Evolutionary conservation across 2,113 vertebrate species (phyloP).

Genomic region (Madoqua kirkii): DNA sequence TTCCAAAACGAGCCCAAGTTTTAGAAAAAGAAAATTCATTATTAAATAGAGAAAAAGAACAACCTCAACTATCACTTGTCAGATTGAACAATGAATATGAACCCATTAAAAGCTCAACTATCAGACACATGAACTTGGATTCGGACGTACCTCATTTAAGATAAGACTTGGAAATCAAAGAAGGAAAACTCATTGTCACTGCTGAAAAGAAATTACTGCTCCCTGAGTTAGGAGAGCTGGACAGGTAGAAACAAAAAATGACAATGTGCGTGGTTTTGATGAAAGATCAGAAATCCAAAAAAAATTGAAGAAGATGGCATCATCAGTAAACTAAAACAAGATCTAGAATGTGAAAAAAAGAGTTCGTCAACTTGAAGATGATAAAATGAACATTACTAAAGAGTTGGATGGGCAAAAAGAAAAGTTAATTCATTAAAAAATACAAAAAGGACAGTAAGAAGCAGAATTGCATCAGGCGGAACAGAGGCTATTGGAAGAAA

Average conservation of each 20-base stretch:
- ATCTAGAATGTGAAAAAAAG: slow-evolving; percentile 78
- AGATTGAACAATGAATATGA: slow-evolving; percentile 56
- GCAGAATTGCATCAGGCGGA: slow-evolving; percentile 83
- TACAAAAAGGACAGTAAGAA: slow-evolving; percentile 87
- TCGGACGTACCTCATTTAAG: slow-evolving; percentile 80
- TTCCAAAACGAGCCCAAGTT: slow-evolving; percentile 77
- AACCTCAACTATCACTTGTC: slow-evolving; percentile 60
- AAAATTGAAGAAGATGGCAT: slow-evolving; percentile 79
- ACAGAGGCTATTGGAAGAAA: slow-evolving; percentile 80
- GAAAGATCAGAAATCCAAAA: slow-evolving; percentile 87
- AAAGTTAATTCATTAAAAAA: slow-evolving; percentile 82
- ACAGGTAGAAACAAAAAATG: slow-evolving; percentile 91
- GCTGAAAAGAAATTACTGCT: slow-evolving; percentile 85
- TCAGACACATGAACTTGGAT: slow-evolving; percentile 62
- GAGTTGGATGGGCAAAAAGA: slow-evolving; percentile 84
- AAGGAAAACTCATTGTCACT: slow-evolving; percentile 78
- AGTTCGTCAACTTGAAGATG: slow-evolving; percentile 64
- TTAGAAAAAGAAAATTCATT: slow-evolving; percentile 81
- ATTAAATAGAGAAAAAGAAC: slow-evolving; percentile 81
- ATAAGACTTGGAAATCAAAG: slow-evolving; percentile 81
- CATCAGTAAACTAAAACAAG: slow-evolving; percentile 75
- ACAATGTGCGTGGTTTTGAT: slow-evolving; percentile 90
- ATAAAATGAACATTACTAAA: slow-evolving; percentile 76
- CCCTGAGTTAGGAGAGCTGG: slow-evolving; percentile 89
- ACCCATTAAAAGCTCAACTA: slow-evolving; percentile 11